These are phyloP conservation scores for Argyrosomus japonicus DNA, from an alignment of 2,113 vertebrate genomes.

Conservation along the genomic window DNA sequence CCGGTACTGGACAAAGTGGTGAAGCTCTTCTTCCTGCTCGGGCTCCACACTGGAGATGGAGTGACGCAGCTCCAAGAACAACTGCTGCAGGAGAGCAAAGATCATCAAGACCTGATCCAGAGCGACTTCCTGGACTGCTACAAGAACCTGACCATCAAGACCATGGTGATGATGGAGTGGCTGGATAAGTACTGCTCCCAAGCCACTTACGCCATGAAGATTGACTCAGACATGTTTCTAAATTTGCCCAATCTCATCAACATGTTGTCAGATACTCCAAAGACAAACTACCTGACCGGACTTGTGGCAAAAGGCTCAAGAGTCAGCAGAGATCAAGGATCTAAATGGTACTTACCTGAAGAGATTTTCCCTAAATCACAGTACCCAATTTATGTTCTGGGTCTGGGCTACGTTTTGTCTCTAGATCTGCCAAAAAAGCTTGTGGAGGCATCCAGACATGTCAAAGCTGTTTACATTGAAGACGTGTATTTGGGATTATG, in stretches of 20 bases:
- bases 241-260: slow-evolving; percentile 74
- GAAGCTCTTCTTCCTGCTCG: slow-evolving; percentile 79
- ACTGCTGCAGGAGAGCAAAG: slow-evolving; percentile 77
- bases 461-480: slow-evolving; percentile 83
- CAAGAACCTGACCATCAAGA: slow-evolving; percentile 88
- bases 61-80: not conserved
- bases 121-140: slow-evolving; percentile 88
- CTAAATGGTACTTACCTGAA: slow-evolving; percentile 81
- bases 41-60: slow-evolving; percentile 20
- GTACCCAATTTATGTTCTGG: slow-evolving; percentile 80
- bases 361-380: slow-evolving; percentile 24
- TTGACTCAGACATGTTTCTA: slow-evolving; percentile 85
- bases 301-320: rapidly evolving
- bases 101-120: slow-evolving; percentile 83
- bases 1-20: slow-evolving; percentile 60
- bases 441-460: slow-evolving; percentile 53
- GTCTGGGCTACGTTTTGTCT: slow-evolving; percentile 83
- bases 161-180: slow-evolving; percentile 89
- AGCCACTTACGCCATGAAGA: slow-evolving; percentile 83
- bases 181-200: slow-evolving; percentile 78
- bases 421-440: too few species aligned
- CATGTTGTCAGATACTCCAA: slow-evolving; percentile 29
- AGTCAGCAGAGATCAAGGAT: slow-evolving; percentile 2
- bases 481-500: slow-evolving; percentile 82
- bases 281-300: slow-evolving; percentile 60